Percentiles rank a stretch among this genome's conserved stretches.
Evolutionary conservation across 2,888 invertebrate genomes (phyloP).

Genomic region (Lepidonotus clava): DNA sequence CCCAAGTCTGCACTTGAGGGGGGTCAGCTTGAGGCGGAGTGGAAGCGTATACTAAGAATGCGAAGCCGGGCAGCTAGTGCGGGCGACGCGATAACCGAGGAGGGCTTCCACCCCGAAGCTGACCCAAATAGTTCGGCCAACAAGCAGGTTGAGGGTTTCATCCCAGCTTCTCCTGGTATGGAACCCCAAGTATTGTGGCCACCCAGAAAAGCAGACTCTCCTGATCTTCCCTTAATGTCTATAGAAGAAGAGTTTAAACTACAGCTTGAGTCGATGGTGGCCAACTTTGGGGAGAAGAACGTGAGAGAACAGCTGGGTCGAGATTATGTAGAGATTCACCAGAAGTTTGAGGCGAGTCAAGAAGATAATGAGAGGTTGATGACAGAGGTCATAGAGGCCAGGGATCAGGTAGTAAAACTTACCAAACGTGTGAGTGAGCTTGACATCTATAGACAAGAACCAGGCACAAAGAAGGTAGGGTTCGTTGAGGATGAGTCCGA

Average conservation of each 20-base stretch:
- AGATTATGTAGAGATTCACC: slow-evolving; percentile 47
- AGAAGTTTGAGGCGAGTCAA: slow-evolving; percentile 15
- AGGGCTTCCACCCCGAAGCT: slow-evolving; percentile 24
- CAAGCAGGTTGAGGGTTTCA: neutral
- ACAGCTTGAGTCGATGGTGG: slow-evolving; percentile 31
- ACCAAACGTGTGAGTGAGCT: neutral
- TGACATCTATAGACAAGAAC: neutral
- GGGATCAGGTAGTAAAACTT: neutral
- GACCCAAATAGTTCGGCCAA: neutral
- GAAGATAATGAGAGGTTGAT: slow-evolving; percentile 8
- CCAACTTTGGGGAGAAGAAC: slow-evolving; percentile 36
- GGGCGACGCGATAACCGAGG: slow-evolving; percentile 18
- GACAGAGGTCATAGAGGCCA: neutral
- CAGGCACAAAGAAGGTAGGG: neutral
- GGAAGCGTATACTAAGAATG: slow-evolving; percentile 17
- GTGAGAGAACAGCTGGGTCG: slow-evolving; percentile 35
- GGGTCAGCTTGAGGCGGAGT: slow-evolving; percentile 36
- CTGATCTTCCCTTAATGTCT: slow-evolving; percentile 15
- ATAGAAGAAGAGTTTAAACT: slow-evolving; percentile 42
- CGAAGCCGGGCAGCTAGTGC: neutral
- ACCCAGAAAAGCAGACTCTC: neutral
- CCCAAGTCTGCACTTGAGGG: slow-evolving; percentile 18
- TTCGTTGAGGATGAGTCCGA: neutral
- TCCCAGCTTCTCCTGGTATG: neutral
- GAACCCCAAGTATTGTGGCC: slow-evolving; percentile 3